phyloP scores from a whole-genome alignment of 2,113 vertebrate genomes.

The Acrocephalus arundinaceus region DNA sequence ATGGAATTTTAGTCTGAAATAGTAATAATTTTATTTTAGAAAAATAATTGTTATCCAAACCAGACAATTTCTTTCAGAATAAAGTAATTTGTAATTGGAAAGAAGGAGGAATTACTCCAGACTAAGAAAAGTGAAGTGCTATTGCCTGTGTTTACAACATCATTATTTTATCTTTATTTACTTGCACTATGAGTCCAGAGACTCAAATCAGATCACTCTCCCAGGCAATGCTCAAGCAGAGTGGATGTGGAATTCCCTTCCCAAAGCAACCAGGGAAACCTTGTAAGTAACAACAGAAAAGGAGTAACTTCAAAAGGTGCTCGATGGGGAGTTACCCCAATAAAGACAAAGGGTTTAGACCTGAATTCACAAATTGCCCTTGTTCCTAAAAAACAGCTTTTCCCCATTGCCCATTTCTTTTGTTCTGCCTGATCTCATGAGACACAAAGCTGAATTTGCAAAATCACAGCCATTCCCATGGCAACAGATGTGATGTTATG shows the following conservation, averaged over 20 bases:
- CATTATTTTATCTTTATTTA: neutral
- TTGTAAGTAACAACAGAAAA: neutral
- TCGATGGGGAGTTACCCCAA: neutral
- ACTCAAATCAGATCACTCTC: neutral
- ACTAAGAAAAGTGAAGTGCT: neutral
- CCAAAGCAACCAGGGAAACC: neutral
- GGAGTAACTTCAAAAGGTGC: neutral
- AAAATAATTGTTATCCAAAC: neutral
- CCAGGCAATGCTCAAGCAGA: neutral
- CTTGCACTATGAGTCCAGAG: neutral
- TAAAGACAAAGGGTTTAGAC: neutral
- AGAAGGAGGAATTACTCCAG: neutral
- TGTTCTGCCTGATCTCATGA: neutral
- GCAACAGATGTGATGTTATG: slow-evolving; percentile 30
- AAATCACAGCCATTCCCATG: slow-evolving; percentile 46
- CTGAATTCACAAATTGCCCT: neutral
- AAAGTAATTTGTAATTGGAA: neutral
- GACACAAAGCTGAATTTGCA: slow-evolving; percentile 13
- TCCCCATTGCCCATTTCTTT: neutral
- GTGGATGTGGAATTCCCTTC: neutral
- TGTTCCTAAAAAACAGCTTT: neutral
- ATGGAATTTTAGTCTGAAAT: neutral
- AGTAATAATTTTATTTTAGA: neutral
- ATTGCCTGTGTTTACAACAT: neutral
- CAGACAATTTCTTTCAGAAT: neutral